phyloP scores from a whole-genome alignment of 2,113 vertebrate genomes.

The Sterna hirundo region DNA sequence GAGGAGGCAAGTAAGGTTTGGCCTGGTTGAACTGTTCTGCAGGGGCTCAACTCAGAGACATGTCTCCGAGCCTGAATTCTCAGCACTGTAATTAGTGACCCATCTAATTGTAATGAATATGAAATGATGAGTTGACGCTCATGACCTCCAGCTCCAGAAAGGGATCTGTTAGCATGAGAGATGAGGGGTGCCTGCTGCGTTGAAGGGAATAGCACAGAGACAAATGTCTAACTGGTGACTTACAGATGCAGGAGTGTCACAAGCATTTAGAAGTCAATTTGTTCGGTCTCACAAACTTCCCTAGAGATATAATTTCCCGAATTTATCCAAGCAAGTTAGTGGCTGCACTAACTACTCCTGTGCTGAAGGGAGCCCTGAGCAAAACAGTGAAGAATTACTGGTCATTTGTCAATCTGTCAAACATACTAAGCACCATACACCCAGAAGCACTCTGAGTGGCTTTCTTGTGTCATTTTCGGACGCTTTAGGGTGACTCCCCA shows the following conservation, averaged over 20 bases:
- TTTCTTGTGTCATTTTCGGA: not conserved
- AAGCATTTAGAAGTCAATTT: not conserved
- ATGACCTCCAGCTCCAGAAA: not conserved
- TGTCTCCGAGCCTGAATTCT: not conserved
- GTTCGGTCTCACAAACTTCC: not conserved
- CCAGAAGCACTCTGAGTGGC: not conserved
- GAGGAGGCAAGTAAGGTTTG: not conserved
- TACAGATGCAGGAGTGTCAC: not conserved
- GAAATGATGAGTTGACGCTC: not conserved
- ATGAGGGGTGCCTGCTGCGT: not conserved
- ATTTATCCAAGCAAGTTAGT: not conserved
- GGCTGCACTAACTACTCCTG: not conserved
- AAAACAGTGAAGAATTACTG: not conserved
- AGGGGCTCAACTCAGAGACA: not conserved
- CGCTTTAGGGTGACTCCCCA: not conserved
- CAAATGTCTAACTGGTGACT: not conserved
- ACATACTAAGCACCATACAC: not conserved
- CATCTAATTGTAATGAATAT: not conserved
- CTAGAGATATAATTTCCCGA: not conserved
- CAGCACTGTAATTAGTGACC: not conserved
- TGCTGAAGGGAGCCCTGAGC: not conserved
- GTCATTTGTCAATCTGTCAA: not conserved
- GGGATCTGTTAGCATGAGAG: not conserved
- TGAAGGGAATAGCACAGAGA: not conserved
- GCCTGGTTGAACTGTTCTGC: not conserved